Evolutionary conservation across 2,113 vertebrate genomes (phyloP).

Genomic region (Cyanoderma ruficeps): DNA sequence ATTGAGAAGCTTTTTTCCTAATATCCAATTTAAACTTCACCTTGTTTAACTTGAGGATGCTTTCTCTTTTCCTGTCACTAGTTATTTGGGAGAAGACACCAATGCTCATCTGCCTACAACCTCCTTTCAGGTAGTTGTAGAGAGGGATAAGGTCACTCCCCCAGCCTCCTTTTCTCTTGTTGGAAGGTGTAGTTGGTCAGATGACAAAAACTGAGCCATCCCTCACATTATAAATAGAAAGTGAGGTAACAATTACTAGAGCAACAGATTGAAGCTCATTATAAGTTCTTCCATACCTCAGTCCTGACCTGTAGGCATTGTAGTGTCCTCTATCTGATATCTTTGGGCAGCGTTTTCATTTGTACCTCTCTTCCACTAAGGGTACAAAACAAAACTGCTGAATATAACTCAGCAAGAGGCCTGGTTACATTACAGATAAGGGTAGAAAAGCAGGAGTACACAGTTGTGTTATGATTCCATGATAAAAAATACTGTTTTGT

Average conservation of each 20-base stretch:
- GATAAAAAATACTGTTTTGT: not conserved
- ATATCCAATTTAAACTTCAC: not conserved
- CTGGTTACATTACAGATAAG: not conserved
- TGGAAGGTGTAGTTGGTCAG: not conserved
- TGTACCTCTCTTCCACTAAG: not conserved
- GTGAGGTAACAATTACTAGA: not conserved
- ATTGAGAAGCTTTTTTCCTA: not conserved
- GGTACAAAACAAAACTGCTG: not conserved
- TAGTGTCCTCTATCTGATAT: not conserved
- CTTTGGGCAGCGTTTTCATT: not conserved
- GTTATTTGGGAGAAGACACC: not conserved
- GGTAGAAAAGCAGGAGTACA: not conserved
- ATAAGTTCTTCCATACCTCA: not conserved
- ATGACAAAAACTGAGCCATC: not conserved
- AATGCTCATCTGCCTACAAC: accelerated
- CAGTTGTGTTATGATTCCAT: not conserved
- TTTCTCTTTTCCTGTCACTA: not conserved
- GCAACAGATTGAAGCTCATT: not conserved
- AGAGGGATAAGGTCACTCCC: not conserved
- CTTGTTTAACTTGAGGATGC: not conserved
- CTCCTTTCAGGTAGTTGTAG: not conserved
- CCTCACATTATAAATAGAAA: not conserved
- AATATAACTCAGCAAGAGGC: not conserved
- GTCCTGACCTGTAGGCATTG: not conserved
- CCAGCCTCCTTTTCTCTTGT: not conserved